These are phyloP conservation scores for Hoplostethus mediterraneus DNA, from an alignment of 2,797 vertebrate species.

Conservation along the genomic window DNA sequence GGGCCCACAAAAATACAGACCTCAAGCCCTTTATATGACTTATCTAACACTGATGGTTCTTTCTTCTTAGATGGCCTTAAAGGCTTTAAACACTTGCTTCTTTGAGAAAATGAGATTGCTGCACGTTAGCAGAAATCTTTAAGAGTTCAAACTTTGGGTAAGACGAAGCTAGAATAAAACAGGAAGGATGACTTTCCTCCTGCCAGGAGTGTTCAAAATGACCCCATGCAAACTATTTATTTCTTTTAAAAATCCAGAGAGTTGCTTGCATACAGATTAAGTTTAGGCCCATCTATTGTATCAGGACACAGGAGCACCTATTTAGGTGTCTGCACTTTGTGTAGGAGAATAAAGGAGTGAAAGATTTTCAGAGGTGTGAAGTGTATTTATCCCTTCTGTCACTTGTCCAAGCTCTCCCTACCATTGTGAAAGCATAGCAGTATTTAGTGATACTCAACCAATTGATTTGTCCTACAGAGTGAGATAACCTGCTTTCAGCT, in stretches of 20 bases:
- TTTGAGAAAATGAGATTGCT: background rate
- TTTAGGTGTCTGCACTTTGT: too few species aligned
- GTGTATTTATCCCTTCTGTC: background rate
- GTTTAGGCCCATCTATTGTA: background rate
- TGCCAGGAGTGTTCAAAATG: background rate
- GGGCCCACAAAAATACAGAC: constrained; percentile 1
- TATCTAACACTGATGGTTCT: constrained; percentile 13
- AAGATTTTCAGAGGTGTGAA: background rate
- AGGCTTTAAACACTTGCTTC: background rate
- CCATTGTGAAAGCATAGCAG: background rate
- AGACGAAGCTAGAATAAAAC: too few species aligned
- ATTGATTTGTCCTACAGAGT: background rate
- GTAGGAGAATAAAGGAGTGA: background rate
- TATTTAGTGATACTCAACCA: background rate
- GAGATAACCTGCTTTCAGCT: constrained; percentile 4
- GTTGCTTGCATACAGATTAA: background rate
- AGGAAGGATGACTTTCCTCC: too few species aligned
- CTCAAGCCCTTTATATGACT: constrained; percentile 15
- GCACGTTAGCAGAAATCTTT: background rate
- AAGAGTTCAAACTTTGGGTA: background rate
- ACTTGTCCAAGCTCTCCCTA: background rate
- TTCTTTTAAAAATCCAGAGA: background rate
- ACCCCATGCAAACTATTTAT: too few species aligned
- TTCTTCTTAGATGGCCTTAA: background rate
- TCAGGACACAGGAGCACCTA: background rate